A percentile compares a stretch with the other conserved stretches of the same genome.
Conservation (phyloP, 1,140 invertebrate species). For the Radopholus similis region DNA sequence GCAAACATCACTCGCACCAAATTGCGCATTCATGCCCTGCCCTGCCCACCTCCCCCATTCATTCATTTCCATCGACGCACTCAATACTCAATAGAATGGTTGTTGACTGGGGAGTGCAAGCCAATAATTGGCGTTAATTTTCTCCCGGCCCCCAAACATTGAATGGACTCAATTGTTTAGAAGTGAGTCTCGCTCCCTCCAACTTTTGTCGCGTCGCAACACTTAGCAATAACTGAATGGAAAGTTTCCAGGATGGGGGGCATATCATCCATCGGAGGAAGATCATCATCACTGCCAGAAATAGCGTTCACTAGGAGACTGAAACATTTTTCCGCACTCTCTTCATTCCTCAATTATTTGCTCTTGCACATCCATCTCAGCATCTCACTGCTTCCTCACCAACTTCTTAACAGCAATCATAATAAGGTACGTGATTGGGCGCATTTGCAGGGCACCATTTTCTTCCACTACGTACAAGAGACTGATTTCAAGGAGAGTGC, state of each 20-base stretch:
- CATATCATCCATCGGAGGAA: too few species aligned
- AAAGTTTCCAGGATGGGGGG: too few species aligned
- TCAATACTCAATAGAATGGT: background rate
- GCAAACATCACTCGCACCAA: too few species aligned
- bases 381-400: constrained; percentile 6
- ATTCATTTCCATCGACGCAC: background rate
- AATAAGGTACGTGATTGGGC: constrained; percentile 35
- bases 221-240: too few species aligned
- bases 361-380: background rate
- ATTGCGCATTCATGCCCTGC: too few species aligned
- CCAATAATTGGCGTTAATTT: constrained; percentile 11
- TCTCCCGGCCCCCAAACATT: background rate
- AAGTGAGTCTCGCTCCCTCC: too few species aligned
- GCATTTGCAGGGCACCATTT: constrained; percentile 56
- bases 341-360: constrained; percentile 11
- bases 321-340: too few species aligned
- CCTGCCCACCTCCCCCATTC: background rate
- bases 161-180: background rate
- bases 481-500: constrained; percentile 57
- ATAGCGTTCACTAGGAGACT: too few species aligned
- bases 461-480: constrained; percentile 59
- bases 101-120: background rate
- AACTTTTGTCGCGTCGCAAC: too few species aligned
- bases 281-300: too few species aligned
- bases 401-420: constrained; percentile 24